Conservation (phyloP, 2,888 invertebrate species). For the Heterodera filipjevi region DNA sequence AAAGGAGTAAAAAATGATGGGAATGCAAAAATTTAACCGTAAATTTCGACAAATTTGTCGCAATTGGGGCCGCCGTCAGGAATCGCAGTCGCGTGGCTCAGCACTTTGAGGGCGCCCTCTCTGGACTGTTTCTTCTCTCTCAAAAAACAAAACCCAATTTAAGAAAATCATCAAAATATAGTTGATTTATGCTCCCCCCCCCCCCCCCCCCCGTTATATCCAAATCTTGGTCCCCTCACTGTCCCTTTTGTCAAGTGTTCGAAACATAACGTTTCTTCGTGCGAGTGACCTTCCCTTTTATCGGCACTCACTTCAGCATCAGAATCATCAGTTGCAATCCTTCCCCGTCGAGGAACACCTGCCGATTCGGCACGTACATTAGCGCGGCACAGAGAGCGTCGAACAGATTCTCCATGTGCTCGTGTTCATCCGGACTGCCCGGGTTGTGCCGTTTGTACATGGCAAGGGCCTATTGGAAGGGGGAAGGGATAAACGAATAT, state of each 20-base stretch:
- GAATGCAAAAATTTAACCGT: conserved; percentile 69
- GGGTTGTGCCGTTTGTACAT: conserved; percentile 62
- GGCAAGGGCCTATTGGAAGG: conserved; percentile 54
- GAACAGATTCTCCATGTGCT: conserved; percentile 98
- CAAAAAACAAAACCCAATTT: conserved; percentile 8
- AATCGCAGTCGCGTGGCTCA: conserved; percentile 95
- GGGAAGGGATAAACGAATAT: not conserved
- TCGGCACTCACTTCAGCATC: conserved; percentile 79
- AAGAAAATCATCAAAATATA: too few species aligned
- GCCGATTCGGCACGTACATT: conserved; percentile 84
- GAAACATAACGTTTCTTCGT: too few species aligned
- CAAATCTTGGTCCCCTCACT: too few species aligned
- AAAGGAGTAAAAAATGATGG: not conserved
- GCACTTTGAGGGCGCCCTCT: conserved; percentile 85
- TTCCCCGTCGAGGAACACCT: conserved; percentile 88
- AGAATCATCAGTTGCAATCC: conserved; percentile 98
- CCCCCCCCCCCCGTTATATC: too few species aligned
- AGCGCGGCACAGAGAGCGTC: conserved; percentile 91
- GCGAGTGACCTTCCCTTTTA: too few species aligned
- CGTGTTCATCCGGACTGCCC: conserved; percentile 80
- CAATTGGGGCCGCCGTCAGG: conserved; percentile 86
- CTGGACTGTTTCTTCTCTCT: conserved; percentile 90
- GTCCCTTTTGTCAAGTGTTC: too few species aligned
- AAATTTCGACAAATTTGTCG: conserved; percentile 94
- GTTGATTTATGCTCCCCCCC: not conserved